phyloP scores from a whole-genome alignment of 2,113 vertebrate genomes.

The Strix uralensis region DNA sequence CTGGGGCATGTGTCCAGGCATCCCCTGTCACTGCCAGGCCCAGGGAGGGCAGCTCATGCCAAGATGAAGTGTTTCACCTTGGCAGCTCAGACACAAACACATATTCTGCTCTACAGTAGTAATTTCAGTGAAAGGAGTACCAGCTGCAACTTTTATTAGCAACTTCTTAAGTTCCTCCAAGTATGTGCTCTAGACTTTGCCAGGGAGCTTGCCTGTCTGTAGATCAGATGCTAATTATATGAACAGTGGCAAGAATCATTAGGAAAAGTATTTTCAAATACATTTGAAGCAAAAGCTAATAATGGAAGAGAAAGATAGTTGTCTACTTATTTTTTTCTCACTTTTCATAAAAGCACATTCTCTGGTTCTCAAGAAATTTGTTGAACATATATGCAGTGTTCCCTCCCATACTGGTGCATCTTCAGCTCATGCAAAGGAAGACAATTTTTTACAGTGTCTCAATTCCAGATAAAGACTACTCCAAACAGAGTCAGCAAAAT shows the following conservation, averaged over 20 bases:
- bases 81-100: background rate
- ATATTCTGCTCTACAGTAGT: background rate
- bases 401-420: background rate
- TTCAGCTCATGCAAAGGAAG: background rate
- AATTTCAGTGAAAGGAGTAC: background rate
- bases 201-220: background rate
- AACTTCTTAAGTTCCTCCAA: background rate
- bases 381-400: background rate
- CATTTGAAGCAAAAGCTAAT: background rate
- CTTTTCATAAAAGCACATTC: background rate
- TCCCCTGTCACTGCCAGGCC: slow-evolving; percentile 7
- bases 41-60: background rate
- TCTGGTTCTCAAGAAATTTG: background rate
- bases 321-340: background rate
- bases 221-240: background rate
- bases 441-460: background rate
- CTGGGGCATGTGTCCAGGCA: background rate
- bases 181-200: background rate
- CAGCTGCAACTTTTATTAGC: slow-evolving; percentile 2
- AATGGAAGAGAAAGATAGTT: background rate
- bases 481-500: background rate
- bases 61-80: background rate
- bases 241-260: background rate
- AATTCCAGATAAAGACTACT: background rate
- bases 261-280: background rate